Base-by-base conservation (phyloP, 2,888 invertebrate genomes). In the Oligia latruncula region DNA sequence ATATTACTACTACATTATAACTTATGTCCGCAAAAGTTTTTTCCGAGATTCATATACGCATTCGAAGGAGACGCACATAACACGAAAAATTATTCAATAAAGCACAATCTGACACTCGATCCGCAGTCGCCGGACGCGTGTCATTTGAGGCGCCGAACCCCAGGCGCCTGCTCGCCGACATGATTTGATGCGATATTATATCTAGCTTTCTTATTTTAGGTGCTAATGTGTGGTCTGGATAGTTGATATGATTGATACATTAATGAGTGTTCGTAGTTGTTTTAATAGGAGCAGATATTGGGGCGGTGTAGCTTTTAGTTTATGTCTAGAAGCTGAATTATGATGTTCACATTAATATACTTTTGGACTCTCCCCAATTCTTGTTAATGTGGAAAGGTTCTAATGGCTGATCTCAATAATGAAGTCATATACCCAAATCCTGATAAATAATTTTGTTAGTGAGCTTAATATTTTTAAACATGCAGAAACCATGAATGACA, bases 111-210 rank as follows among this genome's bases (percentile, higher is more conserved):
- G 87, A 81, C 82, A 88, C 81, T 64, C 71, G 83, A 90, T 78
- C 79, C 78, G 13, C 73, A 75, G 82, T 83, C 76, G 90, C 92
- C 92, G 92, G 92, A 92, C 88, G 88, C 86, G 74, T 83, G 87
- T 87, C 87, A 91, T 90, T 89, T 88, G 91, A 92, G 91, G 93
- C 93, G 92, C 92, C 91, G 88, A 89, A 86, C 85, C 70, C 80
- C 73, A 83, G 88, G 90, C 91, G 90, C 90, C 92, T 87, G 84
- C 78, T 86, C 77, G 85, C 83, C 85, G 85, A 78, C 81, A 84
- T 84, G 84, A 86, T 86, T 87, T 87, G 81, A 86, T 85, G 67
- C 67, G 73, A 82, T 78, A 77, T 86, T 81, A 78, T 85, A 85
- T 86, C 87, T 85, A 83, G 76, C 82, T 82, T 89, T 87, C 87